Base-by-base conservation (phyloP, 2,797 vertebrate species). In the Linurgus olivaceus region DNA sequence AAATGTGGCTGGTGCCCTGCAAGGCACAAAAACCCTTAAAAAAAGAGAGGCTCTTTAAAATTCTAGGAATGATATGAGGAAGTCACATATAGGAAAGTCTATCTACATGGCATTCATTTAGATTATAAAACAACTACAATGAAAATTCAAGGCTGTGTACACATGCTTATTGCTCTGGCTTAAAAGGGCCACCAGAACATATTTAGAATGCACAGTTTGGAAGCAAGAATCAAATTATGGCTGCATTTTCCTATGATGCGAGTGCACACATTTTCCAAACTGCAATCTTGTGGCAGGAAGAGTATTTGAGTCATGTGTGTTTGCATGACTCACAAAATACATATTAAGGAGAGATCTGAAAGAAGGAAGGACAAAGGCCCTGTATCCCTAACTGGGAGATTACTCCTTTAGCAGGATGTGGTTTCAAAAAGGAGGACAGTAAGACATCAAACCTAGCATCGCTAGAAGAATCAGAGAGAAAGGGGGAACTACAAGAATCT, bases 261-360 rank as follows among this genome's bases (percentile, higher is more conserved):
- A 91, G 29, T 21, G 51, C 54, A 80, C 42, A 68, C 37, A 78
- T 72, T 93, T 93, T 92, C 87, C 58, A 76, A 94, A 86, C 50
- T 51, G 58, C 55, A 92, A 20, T 83, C 75, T 75, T 96, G 86
- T 0, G 29, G 85, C 66, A 88, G 75, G 76, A 90, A 91, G 73
- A 87, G 72, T 83, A 52, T 79, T 89, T 59, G 45, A 95, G 72
- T 89, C 73, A 75, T 47, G 75, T 50, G 55, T 85, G 68, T 67
- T 92, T 68, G 67, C 31, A 71, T 94, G 87, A 92, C 45, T 96
- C 86, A 79, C 26, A 57, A 79, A 74, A 88, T 17, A 90, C 29
- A 15, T 48, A 82, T 17, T 57, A 86, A 80, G 57, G 29, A 82
- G 28, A 80, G 52, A 89, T 79, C 72, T 75, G 73, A 88, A 88